Conservation (phyloP, 2,113 vertebrate genomes). For the Protobothrops flavoviridis region DNA sequence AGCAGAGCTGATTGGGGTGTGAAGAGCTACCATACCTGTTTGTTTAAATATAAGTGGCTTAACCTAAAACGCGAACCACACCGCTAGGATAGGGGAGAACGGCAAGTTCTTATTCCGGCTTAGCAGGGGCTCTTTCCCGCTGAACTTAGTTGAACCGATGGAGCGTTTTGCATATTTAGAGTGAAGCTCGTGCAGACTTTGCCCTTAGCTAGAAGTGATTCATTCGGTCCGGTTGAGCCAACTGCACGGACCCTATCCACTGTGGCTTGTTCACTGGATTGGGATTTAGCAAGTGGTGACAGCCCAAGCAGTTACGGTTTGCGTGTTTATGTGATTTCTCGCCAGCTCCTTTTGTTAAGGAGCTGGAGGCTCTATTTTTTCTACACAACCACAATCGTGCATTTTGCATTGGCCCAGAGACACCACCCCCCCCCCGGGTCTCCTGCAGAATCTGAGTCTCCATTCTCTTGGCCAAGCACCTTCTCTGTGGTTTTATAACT, state of each 20-base stretch:
- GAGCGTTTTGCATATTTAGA: background rate
- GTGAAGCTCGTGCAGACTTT: background rate
- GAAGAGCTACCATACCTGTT: background rate
- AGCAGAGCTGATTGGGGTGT: background rate
- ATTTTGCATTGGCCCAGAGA: background rate
- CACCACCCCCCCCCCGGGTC: background rate
- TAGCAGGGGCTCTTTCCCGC: background rate
- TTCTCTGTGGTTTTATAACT: background rate
- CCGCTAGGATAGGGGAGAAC: background rate
- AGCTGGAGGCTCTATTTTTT: background rate
- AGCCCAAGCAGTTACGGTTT: background rate
- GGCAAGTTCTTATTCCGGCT: background rate
- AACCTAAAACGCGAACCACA: background rate
- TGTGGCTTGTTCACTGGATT: background rate
- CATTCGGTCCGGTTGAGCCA: background rate
- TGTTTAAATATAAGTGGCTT: background rate
- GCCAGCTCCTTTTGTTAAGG: background rate
- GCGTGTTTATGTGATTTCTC: background rate
- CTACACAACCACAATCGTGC: background rate
- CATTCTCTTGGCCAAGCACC: background rate
- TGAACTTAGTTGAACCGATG: background rate
- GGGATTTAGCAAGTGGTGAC: background rate
- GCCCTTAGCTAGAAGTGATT: background rate
- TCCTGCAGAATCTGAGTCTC: background rate
- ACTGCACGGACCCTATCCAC: background rate